These are phyloP conservation scores for Silurus aristotelis DNA, from an alignment of 2,797 vertebrate genomes.

Conservation along the genomic window DNA sequence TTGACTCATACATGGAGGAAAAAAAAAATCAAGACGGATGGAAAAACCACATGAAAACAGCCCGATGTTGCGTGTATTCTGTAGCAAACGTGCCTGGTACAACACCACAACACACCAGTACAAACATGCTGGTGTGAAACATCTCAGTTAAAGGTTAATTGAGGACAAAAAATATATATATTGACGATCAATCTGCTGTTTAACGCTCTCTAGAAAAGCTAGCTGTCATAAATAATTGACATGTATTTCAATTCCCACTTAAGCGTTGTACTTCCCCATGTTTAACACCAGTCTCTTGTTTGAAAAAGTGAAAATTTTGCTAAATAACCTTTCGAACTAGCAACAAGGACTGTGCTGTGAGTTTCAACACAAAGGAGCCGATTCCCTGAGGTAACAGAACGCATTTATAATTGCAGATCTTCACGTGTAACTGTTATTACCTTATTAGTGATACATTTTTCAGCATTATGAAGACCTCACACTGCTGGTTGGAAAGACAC, in stretches of 20 bases:
- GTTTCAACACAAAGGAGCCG: background rate
- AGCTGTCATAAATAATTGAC: background rate
- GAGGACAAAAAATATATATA: background rate
- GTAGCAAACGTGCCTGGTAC: background rate
- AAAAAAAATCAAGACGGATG: background rate
- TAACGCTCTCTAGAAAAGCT: background rate
- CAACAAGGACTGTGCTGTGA: background rate
- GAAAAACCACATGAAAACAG: background rate
- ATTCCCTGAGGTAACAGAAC: background rate
- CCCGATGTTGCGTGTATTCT: background rate
- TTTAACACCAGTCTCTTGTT: background rate
- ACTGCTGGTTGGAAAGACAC: background rate
- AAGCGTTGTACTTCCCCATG: background rate
- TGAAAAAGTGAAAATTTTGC: no score
- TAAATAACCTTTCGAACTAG: background rate
- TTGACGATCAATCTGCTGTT: background rate
- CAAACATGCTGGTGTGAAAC: background rate
- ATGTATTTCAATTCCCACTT: background rate
- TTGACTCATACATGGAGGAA: background rate
- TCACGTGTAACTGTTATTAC: background rate
- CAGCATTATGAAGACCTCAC: background rate
- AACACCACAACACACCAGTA: no score
- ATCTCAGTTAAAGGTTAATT: background rate
- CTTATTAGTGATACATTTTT: background rate
- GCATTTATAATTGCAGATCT: background rate